Percentiles rank a stretch among this genome's conserved stretches.
Conservation (phyloP, 2,797 vertebrate genomes). For the Sebastiscus tertius region DNA sequence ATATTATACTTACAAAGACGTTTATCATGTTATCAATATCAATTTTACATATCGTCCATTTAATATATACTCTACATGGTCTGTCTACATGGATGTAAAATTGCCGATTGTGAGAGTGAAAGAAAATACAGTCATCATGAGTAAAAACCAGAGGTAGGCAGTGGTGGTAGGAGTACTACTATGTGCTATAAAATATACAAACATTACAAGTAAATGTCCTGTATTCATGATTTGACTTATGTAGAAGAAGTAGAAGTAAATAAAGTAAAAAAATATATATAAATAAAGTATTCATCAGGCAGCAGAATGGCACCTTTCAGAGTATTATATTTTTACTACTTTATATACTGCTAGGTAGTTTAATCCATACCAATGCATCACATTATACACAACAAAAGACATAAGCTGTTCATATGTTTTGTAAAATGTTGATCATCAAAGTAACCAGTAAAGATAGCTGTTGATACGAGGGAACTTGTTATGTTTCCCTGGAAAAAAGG, state of each 20-base stretch:
- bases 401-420: background rate
- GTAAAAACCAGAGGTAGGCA: background rate
- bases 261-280: background rate
- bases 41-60: background rate
- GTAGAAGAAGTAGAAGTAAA: background rate
- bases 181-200: background rate
- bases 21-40: too few relatives aligned
- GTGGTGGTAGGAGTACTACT: background rate
- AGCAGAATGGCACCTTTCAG: background rate
- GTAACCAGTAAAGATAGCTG: background rate
- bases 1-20: too few relatives aligned
- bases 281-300: background rate
- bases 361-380: background rate
- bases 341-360: background rate
- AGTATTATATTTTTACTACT: background rate
- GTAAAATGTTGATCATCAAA: background rate
- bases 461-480: background rate
- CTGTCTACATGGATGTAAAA: background rate
- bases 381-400: background rate
- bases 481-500: background rate
- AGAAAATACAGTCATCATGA: background rate
- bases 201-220: background rate
- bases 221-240: background rate
- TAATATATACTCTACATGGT: background rate
- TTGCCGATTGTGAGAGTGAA: background rate